A percentile compares a stretch with the other conserved stretches of the same genome.
Conservation (phyloP, 2,888 invertebrate genomes). For the Eremobia ochroleuca region DNA sequence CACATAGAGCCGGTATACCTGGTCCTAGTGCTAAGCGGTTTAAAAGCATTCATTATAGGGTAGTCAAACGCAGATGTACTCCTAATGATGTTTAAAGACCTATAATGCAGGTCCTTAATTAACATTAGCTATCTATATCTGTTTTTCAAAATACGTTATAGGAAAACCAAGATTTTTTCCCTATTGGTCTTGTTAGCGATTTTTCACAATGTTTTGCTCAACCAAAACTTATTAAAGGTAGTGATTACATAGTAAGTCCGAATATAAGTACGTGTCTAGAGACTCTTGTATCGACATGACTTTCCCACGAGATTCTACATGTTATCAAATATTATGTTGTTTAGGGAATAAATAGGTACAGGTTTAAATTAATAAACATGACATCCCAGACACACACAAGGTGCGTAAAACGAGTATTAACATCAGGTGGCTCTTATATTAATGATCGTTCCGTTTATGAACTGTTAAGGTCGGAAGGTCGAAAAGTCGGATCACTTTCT, state of each 20-base stretch:
- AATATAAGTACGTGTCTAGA: not conserved
- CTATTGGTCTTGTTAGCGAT: not conserved
- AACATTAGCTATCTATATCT: not conserved
- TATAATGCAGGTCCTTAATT: not conserved
- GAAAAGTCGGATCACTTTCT: constrained; percentile 23
- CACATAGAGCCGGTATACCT: not conserved
- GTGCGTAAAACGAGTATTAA: constrained; percentile 1
- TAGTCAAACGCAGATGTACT: not conserved
- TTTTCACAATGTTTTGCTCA: not conserved
- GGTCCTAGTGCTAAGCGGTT: not conserved
- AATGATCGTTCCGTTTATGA: constrained; percentile 20
- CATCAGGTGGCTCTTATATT: not conserved
- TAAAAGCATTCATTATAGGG: constrained; percentile 1
- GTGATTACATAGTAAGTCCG: not conserved
- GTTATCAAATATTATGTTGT: constrained; percentile 6
- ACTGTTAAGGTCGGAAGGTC: constrained; percentile 14
- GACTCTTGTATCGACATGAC: too few relatives aligned
- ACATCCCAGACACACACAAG: not conserved
- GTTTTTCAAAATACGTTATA: not conserved
- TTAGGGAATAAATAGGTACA: not conserved
- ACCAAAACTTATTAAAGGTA: not conserved
- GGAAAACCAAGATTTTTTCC: not conserved
- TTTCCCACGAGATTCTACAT: not conserved
- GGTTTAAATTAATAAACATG: not conserved
- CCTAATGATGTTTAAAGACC: not conserved